Evolutionary conservation across 2,113 vertebrate species (phyloP), one percentile per base, ranked within the genome.

Genomic region (Lepus americanus): DNA sequence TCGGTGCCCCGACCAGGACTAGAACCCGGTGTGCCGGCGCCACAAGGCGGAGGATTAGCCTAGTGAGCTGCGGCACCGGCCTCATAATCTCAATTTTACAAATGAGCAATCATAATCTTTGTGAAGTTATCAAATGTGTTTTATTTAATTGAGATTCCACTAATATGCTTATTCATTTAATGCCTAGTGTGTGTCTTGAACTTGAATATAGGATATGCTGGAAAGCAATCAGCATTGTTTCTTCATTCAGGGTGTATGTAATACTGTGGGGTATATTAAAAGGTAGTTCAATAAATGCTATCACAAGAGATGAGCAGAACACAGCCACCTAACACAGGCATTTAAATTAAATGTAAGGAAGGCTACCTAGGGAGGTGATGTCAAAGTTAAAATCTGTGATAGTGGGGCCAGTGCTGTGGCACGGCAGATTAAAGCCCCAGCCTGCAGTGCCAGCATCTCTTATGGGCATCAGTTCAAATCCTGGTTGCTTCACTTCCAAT

Each of bases 241-340:
- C 17, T 33, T 6, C 51, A 33, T 63, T 94, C 44, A 36, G 36
- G 4, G 33, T 91, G 4, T 5, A 61, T n/a, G 23, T 55, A 55
- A 67, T 61, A 59, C 9, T 49, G 1, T 49, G 23, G 20, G 67
- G 1, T 66, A 0, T 49, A 73, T 64, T 69, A 22, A 9, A 91
- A 79, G 39, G 91, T 1, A 33, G 13, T 74, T 10, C n/a, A 53
- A 51, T 39, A 64, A 86, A 85, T 91, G 25, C 55, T 76, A 44
- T 31, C 80, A 87, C 3, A 79, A 33, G 80, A 72, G 9, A 87
- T 83, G 69, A 53, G 8, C 53, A 92, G 87, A 92, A 91, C 67
- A 51, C 39, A 9, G 67, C 5, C 20, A 69, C 13, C n/a, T 69
- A 73, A 64, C 63, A 77, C 33, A 89, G 29, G 17, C 17, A 49